Evolutionary conservation across 2,113 vertebrate genomes (phyloP).

Genomic region (Penelope pileata): DNA sequence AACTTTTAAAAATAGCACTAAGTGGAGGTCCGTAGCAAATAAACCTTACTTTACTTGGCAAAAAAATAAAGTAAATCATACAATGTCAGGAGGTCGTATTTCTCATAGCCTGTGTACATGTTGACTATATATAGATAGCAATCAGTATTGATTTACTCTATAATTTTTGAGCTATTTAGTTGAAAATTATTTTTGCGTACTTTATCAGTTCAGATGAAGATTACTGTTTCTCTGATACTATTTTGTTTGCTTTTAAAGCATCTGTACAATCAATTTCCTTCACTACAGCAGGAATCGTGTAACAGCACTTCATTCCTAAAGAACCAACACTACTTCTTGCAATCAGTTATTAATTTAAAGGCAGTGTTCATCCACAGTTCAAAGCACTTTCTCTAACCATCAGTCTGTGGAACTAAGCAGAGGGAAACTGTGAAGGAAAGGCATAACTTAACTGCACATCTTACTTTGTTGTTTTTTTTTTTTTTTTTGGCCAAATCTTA

Average conservation of each 20-base stretch:
- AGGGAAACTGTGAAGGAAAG: no score
- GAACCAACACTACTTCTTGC: no score
- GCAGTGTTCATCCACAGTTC: background rate
- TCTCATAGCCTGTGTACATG: background rate
- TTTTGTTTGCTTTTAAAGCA: background rate
- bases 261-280: background rate
- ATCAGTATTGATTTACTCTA: background rate
- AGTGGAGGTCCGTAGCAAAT: background rate
- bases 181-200: background rate
- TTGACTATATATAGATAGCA: background rate
- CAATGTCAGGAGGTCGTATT: background rate
- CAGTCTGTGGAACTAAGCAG: background rate
- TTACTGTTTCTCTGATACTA: background rate
- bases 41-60: background rate
- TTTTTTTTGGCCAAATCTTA: background rate
- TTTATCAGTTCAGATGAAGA: background rate
- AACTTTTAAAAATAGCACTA: background rate
- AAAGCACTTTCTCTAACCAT: background rate
- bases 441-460: background rate
- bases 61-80: background rate
- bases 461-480: background rate
- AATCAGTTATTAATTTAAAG: no score
- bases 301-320: background rate
- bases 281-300: background rate
- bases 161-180: background rate